Evolutionary conservation across 2,888 invertebrate genomes (phyloP), one percentile per base, ranked within the genome.

Genomic region (Metacarcinus magister): DNA sequence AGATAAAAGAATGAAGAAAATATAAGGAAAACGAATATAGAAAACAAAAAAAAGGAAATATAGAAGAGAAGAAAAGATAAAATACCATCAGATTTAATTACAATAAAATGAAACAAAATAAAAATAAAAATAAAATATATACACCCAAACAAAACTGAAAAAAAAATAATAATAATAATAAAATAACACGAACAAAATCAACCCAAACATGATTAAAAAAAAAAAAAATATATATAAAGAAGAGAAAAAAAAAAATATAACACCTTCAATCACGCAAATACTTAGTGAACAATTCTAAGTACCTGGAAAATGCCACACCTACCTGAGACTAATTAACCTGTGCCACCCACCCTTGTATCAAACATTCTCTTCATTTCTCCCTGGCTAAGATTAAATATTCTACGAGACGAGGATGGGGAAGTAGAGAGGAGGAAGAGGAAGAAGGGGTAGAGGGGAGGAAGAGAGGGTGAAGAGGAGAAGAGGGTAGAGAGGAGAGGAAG

Each of bases 361-460:
- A 13, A 82, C 82, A 82, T 32, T 82, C 32, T 82, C 28, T 23
- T 82, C 28, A 82, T 82, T 82, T 82, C 82, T 28, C 82, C 7
- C 82, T 32, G 7, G 32, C 2, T 3, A 82, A 82, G 82, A 32
- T 82, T 13, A 82, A 82, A 82, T 82, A 82, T 32, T 32, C 82
- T 10, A 67, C 67, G 67, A 67, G 19, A 67, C 67, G n/a, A 67
- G 54, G n/a, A 28, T n/a, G 92, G n/a, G 92, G n/a, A 54, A 46
- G 92, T n/a, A 92, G 54, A 48, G 92, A 92, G 48, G 39, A 43
- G 39, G 92, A 44, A 19, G 54, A 54, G 54, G 54, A 54, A 16
- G 16, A 10, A 54, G 54, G 54, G 10, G 1, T 10, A 54, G 54
- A 16, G 54, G 54, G 16, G 54, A 54, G 8, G 54, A 54, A 16